Base-by-base conservation (phyloP, 1,140 invertebrate species). In the Sycophila sp. region DNA sequence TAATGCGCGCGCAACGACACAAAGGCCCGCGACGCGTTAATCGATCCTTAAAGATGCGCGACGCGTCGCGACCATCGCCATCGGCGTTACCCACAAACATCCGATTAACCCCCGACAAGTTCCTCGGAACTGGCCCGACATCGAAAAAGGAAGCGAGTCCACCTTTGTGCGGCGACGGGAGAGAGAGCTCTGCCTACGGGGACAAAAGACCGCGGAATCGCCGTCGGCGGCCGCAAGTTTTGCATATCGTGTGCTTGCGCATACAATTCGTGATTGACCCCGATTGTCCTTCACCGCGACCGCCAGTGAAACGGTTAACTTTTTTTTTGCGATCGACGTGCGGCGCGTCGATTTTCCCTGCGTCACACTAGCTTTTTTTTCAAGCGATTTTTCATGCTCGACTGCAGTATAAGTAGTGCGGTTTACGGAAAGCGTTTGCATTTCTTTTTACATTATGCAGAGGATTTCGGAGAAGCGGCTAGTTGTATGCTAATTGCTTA, bases 41-140 rank as follows among this genome's bases (percentile, higher is more conserved):
- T 17, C 17, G 36, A 15, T 34, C 32, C 40, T 19, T 58, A 42
- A 30, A 36, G 59, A 68, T 47, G 55, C 55, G 10, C 4, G 11
- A n/a, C 55, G 26, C n/a, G 53, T 68, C 28, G 6, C 28, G 26
- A n/a, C n/a, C n/a, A n/a, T n/a, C 24, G 30, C 36, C 13, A 13
- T 36, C 19, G 2, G 40, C 26, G 17, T 66, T 56, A 56, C 56
- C 58, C 60, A 53, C 38, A 36, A 63, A 42, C 19, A 56, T 64
- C 58, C 60, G 60, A 70, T 70, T 64, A 64, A 62, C 51, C 67
- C 49, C 47, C 10, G 13, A 19, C 4, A 11, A 5, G 5, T 4
- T 49, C 47, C 47, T 58, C 24, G 15, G n/a, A n/a, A n/a, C n/a
- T n/a, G n/a, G n/a, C n/a, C n/a, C n/a, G n/a, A n/a, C n/a, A n/a